Evolutionary conservation across 2,797 vertebrate species (phyloP).

Genomic region (Sebastes taczanowskii): DNA sequence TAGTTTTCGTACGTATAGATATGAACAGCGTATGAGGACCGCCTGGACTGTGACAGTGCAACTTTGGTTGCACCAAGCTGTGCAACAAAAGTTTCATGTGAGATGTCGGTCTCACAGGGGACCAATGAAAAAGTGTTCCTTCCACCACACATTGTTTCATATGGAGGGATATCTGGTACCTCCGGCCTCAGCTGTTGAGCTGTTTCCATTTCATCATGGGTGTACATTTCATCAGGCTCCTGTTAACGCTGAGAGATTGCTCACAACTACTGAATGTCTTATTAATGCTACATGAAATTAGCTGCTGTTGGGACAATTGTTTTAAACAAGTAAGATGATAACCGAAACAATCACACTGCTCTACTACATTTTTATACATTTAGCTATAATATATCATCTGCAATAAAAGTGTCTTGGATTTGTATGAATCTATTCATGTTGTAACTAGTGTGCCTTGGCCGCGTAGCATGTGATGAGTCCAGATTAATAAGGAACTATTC

Average conservation of each 20-base stretch:
- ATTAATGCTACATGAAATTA: conserved; percentile 65
- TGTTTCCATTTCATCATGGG: conserved; percentile 57
- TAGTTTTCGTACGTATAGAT: no score
- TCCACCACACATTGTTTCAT: conserved; percentile 6
- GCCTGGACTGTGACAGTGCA: not conserved
- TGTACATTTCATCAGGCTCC: conserved; percentile 62
- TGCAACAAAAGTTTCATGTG: not conserved
- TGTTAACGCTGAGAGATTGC: conserved; percentile 69
- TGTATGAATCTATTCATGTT: conserved; percentile 31
- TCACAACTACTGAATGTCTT: conserved; percentile 63
- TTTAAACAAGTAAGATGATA: conserved; percentile 42
- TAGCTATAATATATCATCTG: conserved; percentile 36
- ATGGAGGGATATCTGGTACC: conserved; percentile 1
- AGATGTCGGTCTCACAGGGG: conserved; percentile 3
- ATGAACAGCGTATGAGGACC: no score
- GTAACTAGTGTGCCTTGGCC: conserved; percentile 24
- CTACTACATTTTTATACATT: conserved; percentile 28
- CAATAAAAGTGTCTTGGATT: conserved; percentile 45
- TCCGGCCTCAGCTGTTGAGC: conserved; percentile 58
- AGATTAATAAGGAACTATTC: conserved; percentile 58
- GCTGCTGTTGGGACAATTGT: conserved; percentile 51
- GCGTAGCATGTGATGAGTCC: conserved; percentile 33
- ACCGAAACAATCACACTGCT: conserved; percentile 1
- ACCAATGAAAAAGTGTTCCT: conserved; percentile 4
- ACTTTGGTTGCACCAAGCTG: not conserved